Percentiles rank a stretch among this genome's conserved stretches.
Conservation (phyloP, 1,140 invertebrate genomes). For the Drosophila willistoni region DNA sequence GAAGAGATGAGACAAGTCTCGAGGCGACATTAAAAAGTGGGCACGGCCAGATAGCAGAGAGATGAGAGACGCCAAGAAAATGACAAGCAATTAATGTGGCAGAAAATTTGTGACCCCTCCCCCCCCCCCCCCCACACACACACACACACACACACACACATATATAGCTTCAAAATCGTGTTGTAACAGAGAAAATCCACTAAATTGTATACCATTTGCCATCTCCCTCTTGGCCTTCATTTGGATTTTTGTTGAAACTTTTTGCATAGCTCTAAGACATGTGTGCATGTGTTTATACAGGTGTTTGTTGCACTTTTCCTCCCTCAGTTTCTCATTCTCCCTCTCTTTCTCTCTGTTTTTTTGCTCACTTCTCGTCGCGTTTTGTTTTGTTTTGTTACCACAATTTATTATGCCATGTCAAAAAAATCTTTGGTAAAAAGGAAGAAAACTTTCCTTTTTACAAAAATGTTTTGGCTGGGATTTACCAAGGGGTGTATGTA, state of each 20-base stretch:
- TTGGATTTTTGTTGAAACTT: conserved; percentile 39
- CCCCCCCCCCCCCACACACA: conserved; percentile 39
- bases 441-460: conserved; percentile 41
- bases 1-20: conserved; percentile 34
- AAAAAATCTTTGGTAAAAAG: conserved; percentile 72
- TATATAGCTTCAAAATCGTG: neutral
- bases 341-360: neutral
- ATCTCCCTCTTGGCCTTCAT: neutral
- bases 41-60: neutral
- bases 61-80: conserved; percentile 39
- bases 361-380: neutral
- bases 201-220: conserved; percentile 35
- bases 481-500: conserved; percentile 16
- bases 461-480: conserved; percentile 61
- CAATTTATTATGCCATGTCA: conserved; percentile 72
- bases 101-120: conserved; percentile 58
- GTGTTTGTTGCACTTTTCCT: conserved; percentile 44
- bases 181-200: conserved; percentile 35
- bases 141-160: conserved; percentile 32
- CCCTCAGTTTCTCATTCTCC: neutral
- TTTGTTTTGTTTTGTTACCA: conserved; percentile 30
- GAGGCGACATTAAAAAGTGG: conserved; percentile 58
- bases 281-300: conserved; percentile 55
- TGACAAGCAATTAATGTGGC: conserved; percentile 74
- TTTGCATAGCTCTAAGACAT: conserved; percentile 51